Evolutionary conservation across 2,888 invertebrate species (phyloP), one percentile per base, ranked within the genome.

Genomic region (Norana najaformis): DNA sequence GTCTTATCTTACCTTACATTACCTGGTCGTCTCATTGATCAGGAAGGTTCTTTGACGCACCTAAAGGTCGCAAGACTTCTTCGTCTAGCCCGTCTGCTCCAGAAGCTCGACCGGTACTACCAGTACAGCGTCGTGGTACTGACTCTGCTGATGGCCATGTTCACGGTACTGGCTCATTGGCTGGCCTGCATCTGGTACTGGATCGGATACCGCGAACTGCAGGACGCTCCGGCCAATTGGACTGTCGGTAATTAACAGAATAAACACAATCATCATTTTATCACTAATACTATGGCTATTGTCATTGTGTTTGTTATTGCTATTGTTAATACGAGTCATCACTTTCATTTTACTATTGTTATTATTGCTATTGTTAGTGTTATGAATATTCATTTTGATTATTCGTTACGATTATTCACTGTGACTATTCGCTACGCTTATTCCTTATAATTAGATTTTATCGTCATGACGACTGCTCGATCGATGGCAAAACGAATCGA

Each of bases 171-270:
- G 90, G 98, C 98, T 8, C 98, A 98, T 95, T 98, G 98, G 98
- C 96, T 98, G 92, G 98, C 98, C 30, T 98, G 98, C 95, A 97
- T 98, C 93, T 99, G 98, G 98, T 98, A 97, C 95, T 97, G 98
- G 93, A 98, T 98, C 93, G 98, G 98, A 20, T 97, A 97, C 93
- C 97, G 97, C 94, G 98, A 98, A 95, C 96, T 97, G 92, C 96
- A 96, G 89, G 96, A 96, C 92, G 95, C 96, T 92, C 96, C 96
- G 92, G 96, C 96, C 93, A 96, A 96, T 92, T 97, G 97, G 97
- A 97, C 97, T 95, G 96, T 97, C 93, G 97, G 98, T 98, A 95
- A 96, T 96, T 91, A 53, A 5, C 53, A 53, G n/a, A n/a, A n/a
- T n/a, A 53, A 23, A 53, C 35, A 83, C 35, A 35, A n/a, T 1